These are phyloP conservation scores for Didymodactylos carnosus DNA, from an alignment of 2,888 invertebrate genomes.

Conservation along the genomic window DNA sequence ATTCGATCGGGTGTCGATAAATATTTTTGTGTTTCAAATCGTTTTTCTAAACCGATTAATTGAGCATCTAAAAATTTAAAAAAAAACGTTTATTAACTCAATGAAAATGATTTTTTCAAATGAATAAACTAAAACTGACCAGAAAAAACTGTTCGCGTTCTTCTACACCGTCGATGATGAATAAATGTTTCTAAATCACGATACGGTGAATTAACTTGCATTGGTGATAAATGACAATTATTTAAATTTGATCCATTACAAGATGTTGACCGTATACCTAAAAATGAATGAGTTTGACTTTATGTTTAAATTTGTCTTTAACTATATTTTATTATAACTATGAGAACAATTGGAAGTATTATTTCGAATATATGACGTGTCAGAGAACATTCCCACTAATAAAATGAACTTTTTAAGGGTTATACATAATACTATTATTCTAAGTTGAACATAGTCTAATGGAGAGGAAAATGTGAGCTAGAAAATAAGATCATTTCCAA, in stretches of 20 bases:
- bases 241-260: background rate
- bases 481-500: no score
- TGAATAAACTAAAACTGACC: no score
- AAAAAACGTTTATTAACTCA: background rate
- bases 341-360: no score
- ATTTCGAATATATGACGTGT: no score
- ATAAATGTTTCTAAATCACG: constrained; percentile 6
- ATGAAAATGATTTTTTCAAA: background rate
- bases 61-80: constrained; percentile 16
- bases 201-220: background rate
- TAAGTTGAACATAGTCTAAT: no score
- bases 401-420: no score
- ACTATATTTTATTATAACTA: no score
- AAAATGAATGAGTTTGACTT: no score
- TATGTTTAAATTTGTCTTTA: no score
- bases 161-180: constrained; percentile 21
- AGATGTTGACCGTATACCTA: background rate
- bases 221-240: background rate
- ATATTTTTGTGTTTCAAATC: constrained; percentile 36
- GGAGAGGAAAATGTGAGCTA: no score
- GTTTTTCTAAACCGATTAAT: constrained; percentile 32
- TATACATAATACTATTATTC: no score
- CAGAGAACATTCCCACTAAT: no score
- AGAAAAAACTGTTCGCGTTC: constrained; percentile 31
- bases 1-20: constrained; percentile 35